These are phyloP conservation scores for Pseudomugil gertrudae DNA, from an alignment of 2,797 vertebrate genomes.

Conservation along the genomic window DNA sequence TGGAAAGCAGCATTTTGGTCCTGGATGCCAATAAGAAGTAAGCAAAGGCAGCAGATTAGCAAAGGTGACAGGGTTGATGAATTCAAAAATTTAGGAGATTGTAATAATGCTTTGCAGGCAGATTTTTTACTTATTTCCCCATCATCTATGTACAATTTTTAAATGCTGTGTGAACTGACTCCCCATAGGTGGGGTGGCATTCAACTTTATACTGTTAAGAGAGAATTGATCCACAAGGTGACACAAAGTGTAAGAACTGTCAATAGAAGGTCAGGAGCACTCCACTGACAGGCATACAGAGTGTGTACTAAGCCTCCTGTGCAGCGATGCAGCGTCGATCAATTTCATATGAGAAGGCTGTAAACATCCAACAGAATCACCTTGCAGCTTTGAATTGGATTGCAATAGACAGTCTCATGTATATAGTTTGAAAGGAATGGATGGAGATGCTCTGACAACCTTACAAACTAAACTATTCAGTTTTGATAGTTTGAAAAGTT, in stretches of 20 bases:
- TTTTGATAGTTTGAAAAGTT: slow-evolving; percentile 29
- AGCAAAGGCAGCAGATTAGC: slow-evolving; percentile 73
- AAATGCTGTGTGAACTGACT: slow-evolving; percentile 62
- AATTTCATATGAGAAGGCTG: slow-evolving; percentile 78
- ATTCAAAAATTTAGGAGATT: slow-evolving; percentile 84
- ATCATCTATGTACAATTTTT: slow-evolving; percentile 72
- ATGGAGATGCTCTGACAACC: slow-evolving; percentile 35
- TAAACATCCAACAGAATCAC: slow-evolving; percentile 69
- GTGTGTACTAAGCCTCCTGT: slow-evolving; percentile 71
- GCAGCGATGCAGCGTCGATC: slow-evolving; percentile 70
- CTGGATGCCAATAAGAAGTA: slow-evolving; percentile 68
- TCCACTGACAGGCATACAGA: slow-evolving; percentile 76
- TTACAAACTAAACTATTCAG: slow-evolving; percentile 24
- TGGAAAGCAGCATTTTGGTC: slow-evolving; percentile 73
- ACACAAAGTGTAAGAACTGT: slow-evolving; percentile 79
- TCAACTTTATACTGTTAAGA: slow-evolving; percentile 70
- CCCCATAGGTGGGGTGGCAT: slow-evolving; percentile 69
- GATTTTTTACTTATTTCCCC: slow-evolving; percentile 58
- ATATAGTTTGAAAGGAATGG: slow-evolving; percentile 43
- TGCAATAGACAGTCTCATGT: slow-evolving; percentile 39
- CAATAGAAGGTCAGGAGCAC: slow-evolving; percentile 81
- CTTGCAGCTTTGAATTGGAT: slow-evolving; percentile 53
- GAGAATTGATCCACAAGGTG: slow-evolving; percentile 84
- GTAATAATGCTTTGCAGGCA: slow-evolving; percentile 78
- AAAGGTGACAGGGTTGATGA: slow-evolving; percentile 81